Conservation (phyloP, 1,140 invertebrate species). For the Pogonomyrmex barbatus region DNA sequence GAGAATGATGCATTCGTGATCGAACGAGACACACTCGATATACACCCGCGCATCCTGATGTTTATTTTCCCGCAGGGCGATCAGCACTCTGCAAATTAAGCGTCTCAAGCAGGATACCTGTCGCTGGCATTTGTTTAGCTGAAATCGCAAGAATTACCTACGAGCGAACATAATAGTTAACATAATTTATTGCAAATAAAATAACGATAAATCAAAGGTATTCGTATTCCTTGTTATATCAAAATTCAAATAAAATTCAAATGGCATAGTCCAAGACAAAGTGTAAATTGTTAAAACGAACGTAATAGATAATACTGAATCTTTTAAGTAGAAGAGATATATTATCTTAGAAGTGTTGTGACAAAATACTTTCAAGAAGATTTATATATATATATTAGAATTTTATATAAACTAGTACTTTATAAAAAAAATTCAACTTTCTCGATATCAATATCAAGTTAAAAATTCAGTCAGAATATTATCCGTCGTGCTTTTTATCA, state of each 20-base stretch:
- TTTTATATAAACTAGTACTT: not conserved
- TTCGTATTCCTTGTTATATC: not conserved
- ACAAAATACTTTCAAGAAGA: not conserved
- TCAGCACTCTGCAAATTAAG: conserved; percentile 33
- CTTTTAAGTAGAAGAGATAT: not conserved
- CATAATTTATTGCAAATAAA: conserved; percentile 40
- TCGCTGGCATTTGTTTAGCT: conserved; percentile 28
- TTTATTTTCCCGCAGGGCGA: conserved; percentile 40
- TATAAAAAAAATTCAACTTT: not conserved
- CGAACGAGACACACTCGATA: conserved; percentile 16
- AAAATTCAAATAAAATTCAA: not conserved
- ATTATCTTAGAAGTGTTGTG: not conserved
- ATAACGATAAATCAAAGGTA: not conserved
- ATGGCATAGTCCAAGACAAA: not conserved
- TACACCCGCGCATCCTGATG: not conserved
- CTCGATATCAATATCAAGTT: not conserved
- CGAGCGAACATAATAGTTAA: not conserved
- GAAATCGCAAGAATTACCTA: conserved; percentile 18
- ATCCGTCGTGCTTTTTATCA: not conserved
- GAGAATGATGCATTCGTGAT: conserved; percentile 33
- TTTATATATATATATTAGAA: not conserved
- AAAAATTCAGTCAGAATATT: not conserved
- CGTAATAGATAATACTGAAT: not conserved
- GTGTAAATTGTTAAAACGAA: not conserved
- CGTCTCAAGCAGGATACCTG: conserved; percentile 11